Conservation (phyloP, 2,888 invertebrate species). For the Coelinius sp. region DNA sequence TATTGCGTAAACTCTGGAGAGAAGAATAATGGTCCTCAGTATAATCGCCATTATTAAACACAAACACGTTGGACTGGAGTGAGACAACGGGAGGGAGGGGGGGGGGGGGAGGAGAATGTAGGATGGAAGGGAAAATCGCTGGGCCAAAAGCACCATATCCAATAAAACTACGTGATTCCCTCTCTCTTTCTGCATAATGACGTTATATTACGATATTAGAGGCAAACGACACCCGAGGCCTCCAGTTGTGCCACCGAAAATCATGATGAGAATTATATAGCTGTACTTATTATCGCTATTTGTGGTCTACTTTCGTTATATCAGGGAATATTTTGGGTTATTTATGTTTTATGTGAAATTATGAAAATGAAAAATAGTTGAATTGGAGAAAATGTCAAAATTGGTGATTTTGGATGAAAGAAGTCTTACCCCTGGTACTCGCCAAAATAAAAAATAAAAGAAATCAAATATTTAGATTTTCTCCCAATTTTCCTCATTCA, state of each 20-base stretch:
- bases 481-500: no score
- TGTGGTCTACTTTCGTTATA: slow-evolving; percentile 8
- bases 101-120: slow-evolving; percentile 15
- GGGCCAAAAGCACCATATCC: slow-evolving; percentile 6
- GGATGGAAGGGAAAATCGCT: slow-evolving; percentile 2
- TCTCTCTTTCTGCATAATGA: slow-evolving; percentile 20
- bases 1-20: slow-evolving; percentile 18
- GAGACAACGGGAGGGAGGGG: slow-evolving; percentile 18
- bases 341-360: background rate
- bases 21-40: slow-evolving; percentile 41
- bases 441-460: no score
- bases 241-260: background rate
- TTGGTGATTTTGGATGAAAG: no score
- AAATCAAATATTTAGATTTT: no score
- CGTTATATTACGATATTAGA: slow-evolving; percentile 22
- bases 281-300: background rate
- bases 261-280: slow-evolving; percentile 15
- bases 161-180: slow-evolving; percentile 24
- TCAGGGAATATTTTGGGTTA: background rate
- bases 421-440: no score
- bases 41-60: slow-evolving; percentile 42
- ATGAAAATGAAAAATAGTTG: background rate
- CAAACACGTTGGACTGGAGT: slow-evolving; percentile 25
- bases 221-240: slow-evolving; percentile 2
- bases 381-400: background rate